Base-by-base conservation (phyloP, 2,113 vertebrate genomes). In the Progne subis region DNA sequence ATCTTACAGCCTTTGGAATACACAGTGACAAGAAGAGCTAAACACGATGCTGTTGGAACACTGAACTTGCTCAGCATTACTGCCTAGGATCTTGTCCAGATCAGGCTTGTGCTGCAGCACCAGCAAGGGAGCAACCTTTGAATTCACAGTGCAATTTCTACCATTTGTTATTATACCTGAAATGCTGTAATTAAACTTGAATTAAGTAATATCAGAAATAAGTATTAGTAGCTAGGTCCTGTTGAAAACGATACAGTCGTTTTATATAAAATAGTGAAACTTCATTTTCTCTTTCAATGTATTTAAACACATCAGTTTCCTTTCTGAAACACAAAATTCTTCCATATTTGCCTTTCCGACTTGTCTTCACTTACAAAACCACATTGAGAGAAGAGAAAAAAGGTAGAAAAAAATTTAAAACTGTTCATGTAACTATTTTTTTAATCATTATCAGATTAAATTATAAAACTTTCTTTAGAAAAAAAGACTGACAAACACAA, bases 31-130 rank as follows among this genome's bases (percentile, higher is more conserved):
- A 77, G 46, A 43, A 47, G 7, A 88, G 37, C 60, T 67, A 78
- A 83, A 55, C 3, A 46, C 0, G 0, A 32, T 10, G 55, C 60
- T 70, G 47, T 11, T 81, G 52, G 59, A 83, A 55, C 1, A 1
- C 14, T 32, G 61, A 5, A 26, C 10, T 72, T 77, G 68, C 29
- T 77, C 71, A 46, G 80, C 21, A 11, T 57, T 32, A 17, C 49
- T 49, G 59, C 41, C 32, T 20, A 56, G 49, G 59, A 64, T 12
- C 56, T 49, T 23, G 21, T 53, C 31, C 37, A 72, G 21, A 31
- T 70, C 67, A 57, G 28, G 25, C 20, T 47, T 12, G 8, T 31
- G n/a, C n/a, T 53, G 41, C 55, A 82, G 79, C 47, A 75, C 9
- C 70, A 69, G 37, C 50, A 53, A 79, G 34, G 23, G 23, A 87